Conservation (phyloP, 2,797 vertebrate genomes). For the Champsocephalus gunnari region DNA sequence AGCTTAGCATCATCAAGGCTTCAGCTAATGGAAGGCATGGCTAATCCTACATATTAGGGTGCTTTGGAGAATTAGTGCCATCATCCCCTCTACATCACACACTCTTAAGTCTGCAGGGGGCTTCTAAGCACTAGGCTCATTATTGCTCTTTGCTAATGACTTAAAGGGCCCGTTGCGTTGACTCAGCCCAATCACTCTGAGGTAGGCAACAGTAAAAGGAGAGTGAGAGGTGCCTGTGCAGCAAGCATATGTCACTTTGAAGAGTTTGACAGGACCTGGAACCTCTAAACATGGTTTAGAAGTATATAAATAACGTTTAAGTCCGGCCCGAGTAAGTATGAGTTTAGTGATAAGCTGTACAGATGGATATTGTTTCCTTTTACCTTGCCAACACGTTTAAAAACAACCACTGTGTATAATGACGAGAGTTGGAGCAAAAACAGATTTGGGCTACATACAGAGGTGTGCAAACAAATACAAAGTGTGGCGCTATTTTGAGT, state of each 20-base stretch:
- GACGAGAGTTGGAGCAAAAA: constrained; percentile 32
- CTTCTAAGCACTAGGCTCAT: constrained; percentile 64
- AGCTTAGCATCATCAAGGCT: constrained; percentile 78
- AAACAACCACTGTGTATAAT: constrained; percentile 6
- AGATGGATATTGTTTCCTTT: constrained; percentile 24
- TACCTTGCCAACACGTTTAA: constrained; percentile 6
- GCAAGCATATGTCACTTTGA: constrained; percentile 29
- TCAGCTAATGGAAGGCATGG: constrained; percentile 75
- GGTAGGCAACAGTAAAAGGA: constrained; percentile 47
- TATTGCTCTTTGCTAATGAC: constrained; percentile 72
- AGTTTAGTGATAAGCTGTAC: constrained; percentile 1
- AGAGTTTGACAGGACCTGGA: constrained; percentile 10
- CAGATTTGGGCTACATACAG: constrained; percentile 16
- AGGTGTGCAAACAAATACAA: constrained; percentile 40
- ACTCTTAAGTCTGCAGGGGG: constrained; percentile 68
- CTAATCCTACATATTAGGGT: constrained; percentile 84
- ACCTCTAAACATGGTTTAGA: constrained; percentile 1
- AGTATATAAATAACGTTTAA: neutral
- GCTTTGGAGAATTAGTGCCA: constrained; percentile 82
- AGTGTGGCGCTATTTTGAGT: constrained; percentile 38
- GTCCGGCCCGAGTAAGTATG: neutral
- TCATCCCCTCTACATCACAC: constrained; percentile 76
- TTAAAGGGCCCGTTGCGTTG: constrained; percentile 63
- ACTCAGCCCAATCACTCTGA: constrained; percentile 50
- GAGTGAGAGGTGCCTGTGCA: constrained; percentile 25